phyloP scores from a whole-genome alignment of 2,113 vertebrate genomes.

The Sebastes schlegelii region DNA sequence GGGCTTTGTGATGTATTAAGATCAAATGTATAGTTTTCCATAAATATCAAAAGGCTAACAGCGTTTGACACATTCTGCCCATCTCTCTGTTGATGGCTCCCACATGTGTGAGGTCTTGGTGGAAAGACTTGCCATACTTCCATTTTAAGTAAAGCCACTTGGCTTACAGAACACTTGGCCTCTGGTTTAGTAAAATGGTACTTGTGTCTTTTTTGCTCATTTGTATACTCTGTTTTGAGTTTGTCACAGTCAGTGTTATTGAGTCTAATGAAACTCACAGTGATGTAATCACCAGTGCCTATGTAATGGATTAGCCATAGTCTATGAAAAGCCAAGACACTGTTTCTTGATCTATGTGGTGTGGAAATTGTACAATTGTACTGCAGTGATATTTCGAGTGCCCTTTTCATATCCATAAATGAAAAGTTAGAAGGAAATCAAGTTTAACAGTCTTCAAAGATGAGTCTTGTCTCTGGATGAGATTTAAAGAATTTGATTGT shows the following conservation, averaged over 20 bases:
- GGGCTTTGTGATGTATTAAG: slow-evolving; percentile 58
- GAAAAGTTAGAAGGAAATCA: slow-evolving; percentile 1
- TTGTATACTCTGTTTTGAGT: slow-evolving; percentile 42
- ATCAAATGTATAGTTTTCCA: slow-evolving; percentile 74
- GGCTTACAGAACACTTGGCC: slow-evolving; percentile 46
- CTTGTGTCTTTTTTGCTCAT: slow-evolving; percentile 33
- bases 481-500: background rate
- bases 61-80: slow-evolving; percentile 79
- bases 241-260: slow-evolving; percentile 19
- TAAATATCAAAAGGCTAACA: slow-evolving; percentile 74
- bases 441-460: slow-evolving; percentile 2
- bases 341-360: background rate
- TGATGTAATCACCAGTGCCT: slow-evolving; percentile 16
- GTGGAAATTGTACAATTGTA: background rate
- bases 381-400: background rate
- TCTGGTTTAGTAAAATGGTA: slow-evolving; percentile 45
- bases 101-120: slow-evolving; percentile 77
- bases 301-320: slow-evolving; percentile 23
- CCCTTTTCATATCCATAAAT: slow-evolving; percentile 11
- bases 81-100: slow-evolving; percentile 79
- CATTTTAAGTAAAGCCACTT: slow-evolving; percentile 47
- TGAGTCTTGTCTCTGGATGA: background rate
- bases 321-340: slow-evolving; percentile 29
- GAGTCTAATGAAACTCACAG: slow-evolving; percentile 16
- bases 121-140: slow-evolving; percentile 57